These are phyloP conservation scores for Colinus virginianus DNA, from an alignment of 2,113 vertebrate species.

Conservation along the genomic window DNA sequence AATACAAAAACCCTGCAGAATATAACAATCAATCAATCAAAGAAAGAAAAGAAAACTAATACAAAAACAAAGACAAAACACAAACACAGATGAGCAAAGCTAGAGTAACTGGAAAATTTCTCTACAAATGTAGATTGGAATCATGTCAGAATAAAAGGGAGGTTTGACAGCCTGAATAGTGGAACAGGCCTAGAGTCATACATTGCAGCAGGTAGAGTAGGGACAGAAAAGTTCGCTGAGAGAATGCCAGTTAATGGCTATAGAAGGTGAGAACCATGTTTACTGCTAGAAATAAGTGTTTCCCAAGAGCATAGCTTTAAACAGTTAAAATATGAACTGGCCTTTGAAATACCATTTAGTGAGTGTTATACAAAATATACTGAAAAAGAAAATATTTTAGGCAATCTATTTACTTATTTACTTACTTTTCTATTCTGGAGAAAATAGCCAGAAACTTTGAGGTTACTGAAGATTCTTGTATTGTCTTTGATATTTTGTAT, in stretches of 20 bases:
- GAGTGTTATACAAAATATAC: not conserved
- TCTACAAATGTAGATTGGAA: not conserved
- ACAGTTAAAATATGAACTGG: not conserved
- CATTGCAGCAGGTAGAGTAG: not conserved
- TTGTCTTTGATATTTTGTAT: conserved; percentile 3
- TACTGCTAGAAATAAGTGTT: not conserved
- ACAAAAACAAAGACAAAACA: not conserved
- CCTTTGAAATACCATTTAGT: not conserved
- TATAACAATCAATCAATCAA: not conserved
- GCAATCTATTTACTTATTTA: no score
- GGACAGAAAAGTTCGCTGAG: not conserved
- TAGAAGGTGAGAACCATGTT: not conserved
- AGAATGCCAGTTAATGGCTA: not conserved
- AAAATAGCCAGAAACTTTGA: not conserved
- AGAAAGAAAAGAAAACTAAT: not conserved
- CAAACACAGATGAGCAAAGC: not conserved
- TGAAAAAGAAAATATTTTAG: not conserved
- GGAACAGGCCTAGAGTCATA: not conserved
- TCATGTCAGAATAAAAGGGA: not conserved
- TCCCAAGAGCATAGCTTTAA: not conserved
- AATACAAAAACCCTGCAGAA: not conserved
- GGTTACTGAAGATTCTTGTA: not conserved
- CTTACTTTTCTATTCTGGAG: rapidly evolving
- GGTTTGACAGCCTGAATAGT: not conserved
- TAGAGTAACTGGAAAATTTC: not conserved